Percentiles rank a stretch among this genome's conserved stretches.
Conservation (phyloP, 2,888 invertebrate genomes). For the Cantharis rustica region DNA sequence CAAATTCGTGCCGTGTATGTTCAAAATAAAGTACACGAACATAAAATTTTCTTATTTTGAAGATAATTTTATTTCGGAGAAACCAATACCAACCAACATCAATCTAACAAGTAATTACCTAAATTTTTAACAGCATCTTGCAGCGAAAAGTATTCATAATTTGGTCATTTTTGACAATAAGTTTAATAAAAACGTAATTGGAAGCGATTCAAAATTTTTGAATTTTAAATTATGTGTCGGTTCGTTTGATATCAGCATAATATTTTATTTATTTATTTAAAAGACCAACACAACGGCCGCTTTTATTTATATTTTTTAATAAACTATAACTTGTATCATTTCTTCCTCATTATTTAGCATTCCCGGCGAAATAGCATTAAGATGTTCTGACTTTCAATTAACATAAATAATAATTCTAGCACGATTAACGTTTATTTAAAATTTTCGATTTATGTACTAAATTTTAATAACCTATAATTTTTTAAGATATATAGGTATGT, state of each 20-base stretch:
- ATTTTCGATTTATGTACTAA: not conserved
- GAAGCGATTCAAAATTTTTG: slow-evolving; percentile 37
- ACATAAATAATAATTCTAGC: not conserved
- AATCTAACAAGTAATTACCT: slow-evolving; percentile 5
- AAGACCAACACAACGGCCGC: not conserved
- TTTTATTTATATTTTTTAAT: not conserved
- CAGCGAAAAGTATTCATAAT: slow-evolving; percentile 33
- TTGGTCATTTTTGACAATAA: slow-evolving; percentile 36
- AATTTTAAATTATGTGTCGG: slow-evolving; percentile 36
- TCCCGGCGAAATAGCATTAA: not conserved
- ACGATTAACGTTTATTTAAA: not conserved
- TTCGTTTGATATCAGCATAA: slow-evolving; percentile 28
- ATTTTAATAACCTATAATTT: not conserved
- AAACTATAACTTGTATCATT: not conserved
- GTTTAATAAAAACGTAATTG: slow-evolving; percentile 35
- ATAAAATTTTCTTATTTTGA: slow-evolving; percentile 34
- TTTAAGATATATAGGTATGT: not conserved
- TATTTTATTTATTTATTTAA: not conserved
- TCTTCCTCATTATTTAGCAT: not conserved
- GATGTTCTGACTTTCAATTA: not conserved
- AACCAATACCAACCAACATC: not conserved
- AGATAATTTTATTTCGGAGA: slow-evolving; percentile 4
- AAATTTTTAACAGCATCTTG: slow-evolving; percentile 13
- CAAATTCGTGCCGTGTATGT: slow-evolving; percentile 38
- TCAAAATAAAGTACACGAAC: slow-evolving; percentile 37